Percentiles rank a stretch among this genome's conserved stretches.
These are phyloP conservation scores for Drosophila helvetica DNA, from an alignment of 2,888 invertebrate genomes.

Conservation along the genomic window DNA sequence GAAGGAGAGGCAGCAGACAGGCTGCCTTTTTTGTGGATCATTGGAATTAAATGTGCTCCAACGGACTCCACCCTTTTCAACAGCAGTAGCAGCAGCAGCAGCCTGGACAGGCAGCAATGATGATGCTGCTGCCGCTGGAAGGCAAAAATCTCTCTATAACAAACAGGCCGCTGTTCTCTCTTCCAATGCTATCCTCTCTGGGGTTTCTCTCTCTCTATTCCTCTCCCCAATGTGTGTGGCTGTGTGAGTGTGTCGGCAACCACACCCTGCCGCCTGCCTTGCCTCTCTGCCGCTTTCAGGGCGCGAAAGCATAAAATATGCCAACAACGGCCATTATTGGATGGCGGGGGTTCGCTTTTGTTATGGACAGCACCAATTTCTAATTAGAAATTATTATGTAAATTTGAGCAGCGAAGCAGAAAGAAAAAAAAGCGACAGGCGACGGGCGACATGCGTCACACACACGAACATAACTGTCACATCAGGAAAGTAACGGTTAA, in stretches of 20 bases:
- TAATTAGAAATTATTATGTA: slow-evolving; percentile 70
- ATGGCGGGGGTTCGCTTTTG: slow-evolving; percentile 48
- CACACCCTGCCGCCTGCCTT: slow-evolving; percentile 65
- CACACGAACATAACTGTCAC: slow-evolving; percentile 73
- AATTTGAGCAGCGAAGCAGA: slow-evolving; percentile 39
- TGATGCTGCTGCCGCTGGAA: slow-evolving; percentile 64
- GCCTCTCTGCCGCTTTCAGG: slow-evolving; percentile 46
- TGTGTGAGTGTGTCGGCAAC: slow-evolving; percentile 53
- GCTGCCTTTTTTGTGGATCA: slow-evolving; percentile 73
- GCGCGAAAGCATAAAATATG: slow-evolving; percentile 72
- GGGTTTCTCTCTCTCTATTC: slow-evolving; percentile 27
- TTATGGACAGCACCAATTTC: slow-evolving; percentile 65
- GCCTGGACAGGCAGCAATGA: slow-evolving; percentile 51
- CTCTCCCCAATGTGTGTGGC: slow-evolving; percentile 23
- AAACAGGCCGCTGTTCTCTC: slow-evolving; percentile 25
- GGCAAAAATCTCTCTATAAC: slow-evolving; percentile 60
- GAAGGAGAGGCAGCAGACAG: slow-evolving; percentile 50
- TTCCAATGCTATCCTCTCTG: slow-evolving; percentile 19
- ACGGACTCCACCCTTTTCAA: slow-evolving; percentile 73
- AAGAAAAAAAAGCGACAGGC: slow-evolving; percentile 23
- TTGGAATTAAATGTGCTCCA: slow-evolving; percentile 69
- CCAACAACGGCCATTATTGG: slow-evolving; percentile 22
- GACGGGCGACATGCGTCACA: slow-evolving; percentile 14
- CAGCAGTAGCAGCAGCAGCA: slow-evolving; percentile 40
- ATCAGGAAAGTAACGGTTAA: slow-evolving; percentile 53